Evolutionary conservation across 2,113 vertebrate genomes (phyloP).

Genomic region (Willisornis vidua): DNA sequence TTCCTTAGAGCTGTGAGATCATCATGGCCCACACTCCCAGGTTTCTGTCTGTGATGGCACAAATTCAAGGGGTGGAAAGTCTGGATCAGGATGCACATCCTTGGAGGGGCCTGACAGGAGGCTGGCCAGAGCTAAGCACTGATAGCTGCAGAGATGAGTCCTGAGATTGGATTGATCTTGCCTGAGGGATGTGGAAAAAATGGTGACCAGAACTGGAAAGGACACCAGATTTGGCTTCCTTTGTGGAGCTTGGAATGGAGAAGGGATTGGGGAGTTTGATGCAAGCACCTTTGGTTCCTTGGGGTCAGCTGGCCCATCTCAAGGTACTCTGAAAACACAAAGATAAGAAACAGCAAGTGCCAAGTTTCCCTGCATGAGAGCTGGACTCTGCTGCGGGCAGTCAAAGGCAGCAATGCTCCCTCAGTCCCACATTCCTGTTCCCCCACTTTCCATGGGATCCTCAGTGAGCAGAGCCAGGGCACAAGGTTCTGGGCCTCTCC

Average conservation of each 20-base stretch:
- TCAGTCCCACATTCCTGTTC: not conserved
- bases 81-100: not conserved
- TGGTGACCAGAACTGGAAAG: not conserved
- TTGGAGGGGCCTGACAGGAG: not conserved
- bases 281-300: not conserved
- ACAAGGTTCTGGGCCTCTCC: not conserved
- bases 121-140: not conserved
- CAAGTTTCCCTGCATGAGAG: fast-evolving
- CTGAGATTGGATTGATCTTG: not conserved
- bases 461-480: not conserved
- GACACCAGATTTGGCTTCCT: not conserved
- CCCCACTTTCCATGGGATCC: not conserved
- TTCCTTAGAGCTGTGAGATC: not conserved
- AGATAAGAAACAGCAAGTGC: not conserved
- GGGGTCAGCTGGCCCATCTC: not conserved
- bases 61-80: not conserved
- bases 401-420: not conserved
- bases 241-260: not conserved
- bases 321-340: not conserved
- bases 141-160: not conserved
- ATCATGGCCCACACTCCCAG: fast-evolving
- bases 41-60: not conserved
- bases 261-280: not conserved
- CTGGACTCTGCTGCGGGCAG: not conserved
- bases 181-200: not conserved